These are phyloP conservation scores for Drosophila flavopinicola DNA, from an alignment of 2,888 invertebrate species.

Conservation along the genomic window DNA sequence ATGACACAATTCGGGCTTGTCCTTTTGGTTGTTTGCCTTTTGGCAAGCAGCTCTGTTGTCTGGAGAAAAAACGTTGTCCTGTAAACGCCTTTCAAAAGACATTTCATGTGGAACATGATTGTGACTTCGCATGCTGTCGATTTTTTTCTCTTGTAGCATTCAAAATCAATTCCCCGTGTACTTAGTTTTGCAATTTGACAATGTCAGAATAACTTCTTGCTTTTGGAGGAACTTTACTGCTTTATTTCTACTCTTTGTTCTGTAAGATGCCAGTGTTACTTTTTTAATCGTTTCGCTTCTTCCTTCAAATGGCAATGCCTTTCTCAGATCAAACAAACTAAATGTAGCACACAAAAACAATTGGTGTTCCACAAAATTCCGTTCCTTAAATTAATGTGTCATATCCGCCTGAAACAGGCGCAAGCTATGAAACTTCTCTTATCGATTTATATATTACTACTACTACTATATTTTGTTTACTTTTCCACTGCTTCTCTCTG, in stretches of 20 bases:
- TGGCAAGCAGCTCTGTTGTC: not conserved
- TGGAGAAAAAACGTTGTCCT: slow-evolving; percentile 5
- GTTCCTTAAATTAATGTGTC: no score
- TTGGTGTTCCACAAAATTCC: no score
- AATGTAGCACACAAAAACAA: no score
- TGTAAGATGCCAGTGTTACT: no score
- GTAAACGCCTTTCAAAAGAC: slow-evolving; percentile 3
- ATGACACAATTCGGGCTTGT: slow-evolving; percentile 49
- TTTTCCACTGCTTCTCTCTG: not conserved
- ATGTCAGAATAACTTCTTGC: no score
- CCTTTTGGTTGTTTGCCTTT: not conserved
- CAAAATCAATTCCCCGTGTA: not conserved
- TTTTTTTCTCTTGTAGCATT: not conserved
- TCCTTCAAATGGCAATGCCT: not conserved
- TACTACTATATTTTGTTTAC: no score
- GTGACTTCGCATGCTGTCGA: not conserved
- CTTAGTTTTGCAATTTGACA: not conserved
- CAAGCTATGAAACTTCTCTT: no score
- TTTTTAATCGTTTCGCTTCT: not conserved
- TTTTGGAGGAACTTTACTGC: no score
- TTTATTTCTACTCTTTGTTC: not conserved
- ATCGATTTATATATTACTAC: no score
- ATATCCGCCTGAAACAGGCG: no score
- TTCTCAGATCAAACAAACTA: no score
- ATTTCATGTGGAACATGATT: slow-evolving; percentile 20